Evolutionary conservation across 2,113 vertebrate genomes (phyloP).

Genomic region (Dipodomys spectabilis): DNA sequence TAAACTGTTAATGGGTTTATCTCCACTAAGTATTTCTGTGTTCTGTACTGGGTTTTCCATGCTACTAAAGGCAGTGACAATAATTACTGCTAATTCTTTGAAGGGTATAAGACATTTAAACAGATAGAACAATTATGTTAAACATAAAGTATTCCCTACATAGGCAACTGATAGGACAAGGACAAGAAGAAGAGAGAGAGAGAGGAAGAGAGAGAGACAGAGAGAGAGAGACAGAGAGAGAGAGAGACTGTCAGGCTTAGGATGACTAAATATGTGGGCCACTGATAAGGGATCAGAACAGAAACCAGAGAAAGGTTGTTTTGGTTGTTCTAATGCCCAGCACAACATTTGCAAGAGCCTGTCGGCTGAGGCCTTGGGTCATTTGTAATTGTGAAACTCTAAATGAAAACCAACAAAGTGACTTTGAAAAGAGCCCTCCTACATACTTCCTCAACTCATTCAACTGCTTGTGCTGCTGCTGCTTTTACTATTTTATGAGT

Average conservation of each 20-base stretch:
- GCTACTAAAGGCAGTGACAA: neutral
- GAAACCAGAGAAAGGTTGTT: neutral
- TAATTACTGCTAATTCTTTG: neutral
- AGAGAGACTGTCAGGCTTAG: neutral
- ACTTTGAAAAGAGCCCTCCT: neutral
- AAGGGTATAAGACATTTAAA: neutral
- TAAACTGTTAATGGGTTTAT: neutral
- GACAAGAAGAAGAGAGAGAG: neutral
- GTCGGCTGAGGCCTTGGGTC: neutral
- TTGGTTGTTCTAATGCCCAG: neutral
- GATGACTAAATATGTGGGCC: neutral
- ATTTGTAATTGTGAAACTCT: neutral
- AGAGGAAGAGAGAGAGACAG: no score
- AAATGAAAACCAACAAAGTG: neutral
- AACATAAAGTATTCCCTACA: neutral
- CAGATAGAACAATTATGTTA: neutral
- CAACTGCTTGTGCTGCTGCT: fast-evolving
- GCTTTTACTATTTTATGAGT: fast-evolving
- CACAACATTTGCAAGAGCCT: neutral
- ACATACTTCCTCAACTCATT: neutral
- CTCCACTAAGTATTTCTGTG: neutral
- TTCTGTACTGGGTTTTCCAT: neutral
- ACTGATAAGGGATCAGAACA: neutral
- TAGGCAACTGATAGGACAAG: neutral
- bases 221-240: no score